Base-by-base conservation (phyloP, 2,888 invertebrate species). In the Cephus rjabovi region DNA sequence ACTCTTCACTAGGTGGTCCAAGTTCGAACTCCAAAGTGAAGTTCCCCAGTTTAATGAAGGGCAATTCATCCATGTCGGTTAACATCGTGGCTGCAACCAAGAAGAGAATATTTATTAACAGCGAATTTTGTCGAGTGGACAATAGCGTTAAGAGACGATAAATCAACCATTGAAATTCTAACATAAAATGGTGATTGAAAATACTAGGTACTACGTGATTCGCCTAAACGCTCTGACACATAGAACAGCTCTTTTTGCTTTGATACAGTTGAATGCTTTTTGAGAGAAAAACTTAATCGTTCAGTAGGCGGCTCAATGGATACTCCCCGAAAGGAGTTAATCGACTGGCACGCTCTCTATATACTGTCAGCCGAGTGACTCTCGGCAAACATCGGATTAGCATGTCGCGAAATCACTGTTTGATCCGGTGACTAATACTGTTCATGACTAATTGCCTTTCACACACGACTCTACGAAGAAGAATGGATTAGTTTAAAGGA, bases 1-100 rank as follows among this genome's bases (percentile, higher is more conserved):
- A 93, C 76, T 95, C 94, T 11, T 94, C 93, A 23, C 92, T 91
- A 0, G 95, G 93, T 68, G 95, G 94, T 1, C 94, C 95, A 78
- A 96, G 90, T 88, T 97, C 97, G 83, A 97, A 94, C 86, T 94
- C 93, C 69, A 96, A 93, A 12, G 93, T 92, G 88, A 94, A 94
- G 74, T 93, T 92, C 1, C 96, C 96, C 71, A 96, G 91, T 90
- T 95, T 93, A 69, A 97, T 91, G 1, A 93, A 93, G 11, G 96
- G 96, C 81, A 96, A 87, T 83, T 94, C 93, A 31, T 94, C 93
- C 88, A 96, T 91, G 76, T 95, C 95, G 73, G 96, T 96, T 88
- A 96, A 92, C 95, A 96, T 95, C 79, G 95, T 95, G 84, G 93
- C 94, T 79, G 94, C 93, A 89, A 86, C 23, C 23, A 23, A 56